Evolutionary conservation across 1,140 invertebrate genomes (phyloP), one percentile per base, ranked within the genome.

Genomic region (Reticulitermes speratus): DNA sequence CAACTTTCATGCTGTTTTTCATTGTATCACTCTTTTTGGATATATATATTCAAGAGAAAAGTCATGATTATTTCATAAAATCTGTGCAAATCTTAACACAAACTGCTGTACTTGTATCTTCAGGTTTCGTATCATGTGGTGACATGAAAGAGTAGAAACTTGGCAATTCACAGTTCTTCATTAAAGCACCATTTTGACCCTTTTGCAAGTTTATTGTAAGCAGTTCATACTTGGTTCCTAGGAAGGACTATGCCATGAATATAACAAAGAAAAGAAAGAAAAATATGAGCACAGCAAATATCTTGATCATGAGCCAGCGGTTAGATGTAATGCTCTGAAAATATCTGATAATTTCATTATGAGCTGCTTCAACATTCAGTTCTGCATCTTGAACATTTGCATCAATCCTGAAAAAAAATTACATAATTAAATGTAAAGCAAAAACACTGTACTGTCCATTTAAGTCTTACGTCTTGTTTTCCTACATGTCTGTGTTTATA

Each of bases 241-340:
- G n/a, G 25, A 30, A 30, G 59, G 30, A 85, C 90, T 94, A 97
- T 89, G 96, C 95, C 92, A 97, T 92, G 92, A 99, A 99, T 89
- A 99, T 95, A 90, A 99, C 96, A 94, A 99, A 99, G 90, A 99
- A 97, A 90, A 99, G 96, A 91, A 99, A 99, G 93, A 99, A 99
- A 90, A 99, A 96, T 93, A 99, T 98, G 45, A 99, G 93, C 85
- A 99, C 97, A 86, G 95, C 98, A 93, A 99, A 99, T 87, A 99
- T 96, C 94, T 99, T 99, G 88, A 99, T 97, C 98, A 99, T 99
- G 21, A 99, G 93, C 97, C 98, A 99, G 89, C 99, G 94, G 92
- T 99, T 99, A 82, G 96, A 98, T 21, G 98, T 97, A 32, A 99
- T 97, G 38, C 97, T 98, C 91, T 98, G 97, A 91, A 99, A 99